These are phyloP conservation scores for Dromaius novaehollandiae DNA, from an alignment of 2,113 vertebrate species.

Conservation along the genomic window DNA sequence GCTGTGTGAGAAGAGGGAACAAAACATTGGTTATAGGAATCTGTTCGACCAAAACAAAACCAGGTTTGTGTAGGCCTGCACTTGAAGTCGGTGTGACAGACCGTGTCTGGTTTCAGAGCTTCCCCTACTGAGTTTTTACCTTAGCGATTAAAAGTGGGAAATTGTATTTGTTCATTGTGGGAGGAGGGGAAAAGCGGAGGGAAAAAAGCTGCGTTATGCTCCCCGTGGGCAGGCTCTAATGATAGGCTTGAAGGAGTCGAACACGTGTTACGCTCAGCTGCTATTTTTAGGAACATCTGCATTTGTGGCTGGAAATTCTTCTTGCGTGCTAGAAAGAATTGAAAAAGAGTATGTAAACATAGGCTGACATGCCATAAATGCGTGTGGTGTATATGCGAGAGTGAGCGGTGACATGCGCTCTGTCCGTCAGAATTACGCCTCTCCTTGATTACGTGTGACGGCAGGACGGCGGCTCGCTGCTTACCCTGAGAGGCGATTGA, in stretches of 20 bases:
- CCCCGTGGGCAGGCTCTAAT: conserved; percentile 2
- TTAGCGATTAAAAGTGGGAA: not conserved
- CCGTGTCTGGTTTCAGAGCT: not conserved
- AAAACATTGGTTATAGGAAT: not conserved
- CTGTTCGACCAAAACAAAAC: not conserved
- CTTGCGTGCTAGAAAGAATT: not conserved
- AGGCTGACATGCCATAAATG: not conserved
- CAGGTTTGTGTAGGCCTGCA: not conserved
- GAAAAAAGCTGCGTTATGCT: not conserved
- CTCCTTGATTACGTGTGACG: too few species aligned
- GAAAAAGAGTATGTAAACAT: not conserved
- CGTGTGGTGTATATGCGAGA: too few species aligned
- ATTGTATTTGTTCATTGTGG: not conserved
- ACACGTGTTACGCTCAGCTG: not conserved
- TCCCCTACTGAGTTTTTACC: not conserved
- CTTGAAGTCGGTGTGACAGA: not conserved
- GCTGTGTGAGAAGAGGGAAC: not conserved
- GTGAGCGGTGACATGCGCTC: not conserved
- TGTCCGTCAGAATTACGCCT: not conserved
- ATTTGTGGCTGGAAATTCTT: conserved; percentile 30
- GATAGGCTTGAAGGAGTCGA: not conserved
- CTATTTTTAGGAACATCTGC: conserved; percentile 22
- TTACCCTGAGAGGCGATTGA: accelerated
- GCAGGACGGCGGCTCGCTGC: accelerated
- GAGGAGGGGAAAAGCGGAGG: not conserved